Evolutionary conservation across 2,888 invertebrate species (phyloP), one percentile per base, ranked within the genome.

Genomic region (Antheraea assamensis): DNA sequence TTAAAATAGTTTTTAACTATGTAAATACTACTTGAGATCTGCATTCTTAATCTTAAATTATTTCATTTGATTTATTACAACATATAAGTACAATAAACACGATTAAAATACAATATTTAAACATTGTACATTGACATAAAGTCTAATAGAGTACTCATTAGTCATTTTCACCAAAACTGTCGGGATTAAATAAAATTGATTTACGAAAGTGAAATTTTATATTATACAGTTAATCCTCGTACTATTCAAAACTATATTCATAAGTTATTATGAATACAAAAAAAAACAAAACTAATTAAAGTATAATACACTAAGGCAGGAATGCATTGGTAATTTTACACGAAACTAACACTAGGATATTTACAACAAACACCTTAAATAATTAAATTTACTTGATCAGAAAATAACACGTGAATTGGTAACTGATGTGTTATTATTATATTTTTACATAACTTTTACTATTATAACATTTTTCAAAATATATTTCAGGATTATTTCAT

Each of bases 21-120:
- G 19, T 49, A 27, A 47, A 71, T 47, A 71, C 71, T 71, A 49
- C 47, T 49, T 49, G 47, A 71, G 52, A 71, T 47, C 52, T 71
- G 49, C 30, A 27, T 71, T 71, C 47, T 64, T 70, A 42, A 24
- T 35, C 10, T 70, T 70, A 64, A 30, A 64, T 5, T 64, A 30
- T 17, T 30, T 64, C 27, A 15, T 64, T 64, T 70, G 70, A 42
- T 70, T 17, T 47, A 30, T 70, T 70, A 35, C 30, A n/a, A n/a
- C n/a, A n/a, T n/a, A n/a, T n/a, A n/a, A n/a, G n/a, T n/a, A n/a
- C n/a, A 31, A 68, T 3, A 47, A 27, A 70, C 47, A 47, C 24
- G 17, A 70, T 70, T 30, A 64, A 30, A 30, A 30, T 58, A 58
- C 10, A 58, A 3, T 64, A 61, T 27, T 58, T 58, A 21, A 10